These are phyloP conservation scores for Zoanthus solanderi DNA, from an alignment of 92 coral and sea anemone species.

Conservation along the genomic window DNA sequence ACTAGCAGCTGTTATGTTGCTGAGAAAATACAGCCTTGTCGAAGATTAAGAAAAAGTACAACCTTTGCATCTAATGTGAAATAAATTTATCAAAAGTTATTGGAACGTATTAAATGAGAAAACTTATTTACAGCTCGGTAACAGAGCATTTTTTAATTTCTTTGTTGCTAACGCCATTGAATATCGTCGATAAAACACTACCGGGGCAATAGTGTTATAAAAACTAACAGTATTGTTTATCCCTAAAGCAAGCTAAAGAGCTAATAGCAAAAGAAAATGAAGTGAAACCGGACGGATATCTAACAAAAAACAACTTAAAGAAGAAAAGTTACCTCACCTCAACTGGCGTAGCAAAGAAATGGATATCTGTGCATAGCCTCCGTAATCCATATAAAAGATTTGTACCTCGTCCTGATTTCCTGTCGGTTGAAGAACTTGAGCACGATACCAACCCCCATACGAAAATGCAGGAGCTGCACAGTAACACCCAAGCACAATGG, in stretches of 20 bases:
- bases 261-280: neutral
- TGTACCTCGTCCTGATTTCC: constrained; percentile 92
- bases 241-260: neutral
- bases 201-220: neutral
- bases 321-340: constrained; percentile 63
- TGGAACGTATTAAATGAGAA: too few relatives aligned
- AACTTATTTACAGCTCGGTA: too few relatives aligned
- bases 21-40: too few relatives aligned
- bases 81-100: too few relatives aligned
- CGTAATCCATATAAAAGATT: constrained; percentile 93
- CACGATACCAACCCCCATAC: constrained; percentile 94
- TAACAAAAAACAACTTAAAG: neutral
- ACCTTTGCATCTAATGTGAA: too few relatives aligned
- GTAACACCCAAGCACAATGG: constrained; percentile 85
- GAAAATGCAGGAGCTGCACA: constrained; percentile 93
- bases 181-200: too few relatives aligned
- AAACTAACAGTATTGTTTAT: neutral
- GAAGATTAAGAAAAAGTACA: too few relatives aligned
- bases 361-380: constrained; percentile 86
- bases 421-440: constrained; percentile 89
- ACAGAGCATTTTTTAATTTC: too few relatives aligned
- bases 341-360: constrained; percentile 84
- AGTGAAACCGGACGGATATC: neutral
- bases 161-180: too few relatives aligned
- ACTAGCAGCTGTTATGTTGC: too few relatives aligned